These are phyloP conservation scores for Parazoanthus swiftii DNA, from an alignment of 92 coral and sea anemone genomes.

Conservation along the genomic window DNA sequence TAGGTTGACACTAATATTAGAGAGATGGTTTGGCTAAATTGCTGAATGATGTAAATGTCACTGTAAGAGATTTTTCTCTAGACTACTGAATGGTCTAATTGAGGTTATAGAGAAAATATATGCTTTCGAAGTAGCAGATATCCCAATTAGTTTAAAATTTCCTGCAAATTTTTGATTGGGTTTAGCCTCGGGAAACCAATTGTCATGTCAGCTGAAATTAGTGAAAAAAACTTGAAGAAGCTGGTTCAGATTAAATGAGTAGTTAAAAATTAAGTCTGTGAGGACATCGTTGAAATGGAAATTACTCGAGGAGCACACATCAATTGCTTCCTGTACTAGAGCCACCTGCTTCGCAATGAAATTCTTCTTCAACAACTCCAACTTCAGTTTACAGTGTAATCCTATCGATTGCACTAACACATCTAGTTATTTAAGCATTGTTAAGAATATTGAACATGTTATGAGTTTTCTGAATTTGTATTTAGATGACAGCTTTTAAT, in stretches of 20 bases:
- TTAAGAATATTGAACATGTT: slow-evolving; percentile 11
- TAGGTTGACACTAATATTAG: neutral
- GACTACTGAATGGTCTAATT: neutral
- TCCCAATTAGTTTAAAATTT: no score
- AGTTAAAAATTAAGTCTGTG: neutral
- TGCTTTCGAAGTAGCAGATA: neutral
- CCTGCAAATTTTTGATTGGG: neutral
- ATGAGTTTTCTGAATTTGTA: slow-evolving; percentile 13
- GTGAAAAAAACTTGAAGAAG: no score
- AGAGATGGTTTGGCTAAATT: neutral
- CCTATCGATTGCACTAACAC: neutral
- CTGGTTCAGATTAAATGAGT: neutral
- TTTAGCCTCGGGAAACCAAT: neutral
- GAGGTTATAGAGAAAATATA: neutral
- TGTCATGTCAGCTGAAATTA: neutral
- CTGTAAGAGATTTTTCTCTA: no score
- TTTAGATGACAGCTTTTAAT: slow-evolving; percentile 23
- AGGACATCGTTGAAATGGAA: neutral
- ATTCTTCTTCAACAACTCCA: neutral
- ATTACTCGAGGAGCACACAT: neutral
- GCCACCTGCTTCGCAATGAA: neutral
- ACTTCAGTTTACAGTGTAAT: neutral
- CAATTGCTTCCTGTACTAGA: neutral
- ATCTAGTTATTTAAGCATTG: slow-evolving; percentile 1
- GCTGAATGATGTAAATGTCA: neutral